phyloP scores from a whole-genome alignment of 2,888 invertebrate species.

The Protula sp. region DNA sequence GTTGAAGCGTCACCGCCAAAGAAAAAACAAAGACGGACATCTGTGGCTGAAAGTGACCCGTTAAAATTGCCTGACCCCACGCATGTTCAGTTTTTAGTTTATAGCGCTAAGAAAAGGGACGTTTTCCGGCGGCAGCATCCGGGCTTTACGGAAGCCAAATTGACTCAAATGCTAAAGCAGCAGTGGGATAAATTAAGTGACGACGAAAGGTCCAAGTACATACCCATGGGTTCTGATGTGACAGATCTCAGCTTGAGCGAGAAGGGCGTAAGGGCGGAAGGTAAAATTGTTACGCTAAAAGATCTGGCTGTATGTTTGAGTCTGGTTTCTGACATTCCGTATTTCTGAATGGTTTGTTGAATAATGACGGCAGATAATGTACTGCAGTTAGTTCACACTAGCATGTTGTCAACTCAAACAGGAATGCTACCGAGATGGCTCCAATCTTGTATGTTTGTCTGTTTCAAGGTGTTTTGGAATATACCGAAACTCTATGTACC shows the following conservation, averaged over 20 bases:
- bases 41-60: not conserved
- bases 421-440: too few species aligned
- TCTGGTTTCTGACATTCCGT: too few species aligned
- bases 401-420: too few species aligned
- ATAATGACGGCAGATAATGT: too few species aligned
- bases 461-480: too few species aligned
- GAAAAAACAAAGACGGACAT: not conserved
- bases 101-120: conserved; percentile 40
- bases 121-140: conserved; percentile 43
- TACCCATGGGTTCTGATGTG: conserved; percentile 28
- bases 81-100: conserved; percentile 37
- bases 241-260: conserved; percentile 13
- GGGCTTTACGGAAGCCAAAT: conserved; percentile 33
- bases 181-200: conserved; percentile 22
- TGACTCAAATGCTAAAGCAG: conserved; percentile 21
- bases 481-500: too few species aligned
- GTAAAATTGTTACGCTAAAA: too few species aligned
- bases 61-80: not conserved
- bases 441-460: too few species aligned
- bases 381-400: too few species aligned
- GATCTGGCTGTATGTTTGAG: too few species aligned
- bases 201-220: conserved; percentile 22
- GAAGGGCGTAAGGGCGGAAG: too few species aligned
- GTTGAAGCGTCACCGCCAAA: not conserved
- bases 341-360: too few species aligned